Percentiles rank a stretch among this genome's conserved stretches.
Evolutionary conservation across 1,140 invertebrate genomes (phyloP).

Genomic region (Drosophila ananassae): DNA sequence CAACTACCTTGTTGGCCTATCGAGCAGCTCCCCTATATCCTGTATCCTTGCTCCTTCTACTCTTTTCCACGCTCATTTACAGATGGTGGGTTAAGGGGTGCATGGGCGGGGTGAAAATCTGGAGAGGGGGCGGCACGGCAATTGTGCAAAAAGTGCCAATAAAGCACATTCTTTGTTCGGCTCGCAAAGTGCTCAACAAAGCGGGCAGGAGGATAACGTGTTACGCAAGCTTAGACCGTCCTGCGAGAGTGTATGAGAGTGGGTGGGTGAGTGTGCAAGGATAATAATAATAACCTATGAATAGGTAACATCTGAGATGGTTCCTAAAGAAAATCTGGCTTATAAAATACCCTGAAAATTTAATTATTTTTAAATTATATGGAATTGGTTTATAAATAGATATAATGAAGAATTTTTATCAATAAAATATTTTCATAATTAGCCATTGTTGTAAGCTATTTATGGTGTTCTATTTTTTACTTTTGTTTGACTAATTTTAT

Average conservation of each 20-base stretch:
- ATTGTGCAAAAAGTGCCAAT: constrained; percentile 82
- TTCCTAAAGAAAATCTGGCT: background rate
- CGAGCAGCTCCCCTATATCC: constrained; percentile 18
- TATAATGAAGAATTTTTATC: no score
- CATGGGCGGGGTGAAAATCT: background rate
- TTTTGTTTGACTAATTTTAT: no score
- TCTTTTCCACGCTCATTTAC: constrained; percentile 73
- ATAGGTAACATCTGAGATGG: constrained; percentile 70
- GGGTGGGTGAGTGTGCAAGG: constrained; percentile 63
- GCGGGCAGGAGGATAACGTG: constrained; percentile 69
- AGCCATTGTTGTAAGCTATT: no score
- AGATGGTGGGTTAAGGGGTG: constrained; percentile 17
- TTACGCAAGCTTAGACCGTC: constrained; percentile 65
- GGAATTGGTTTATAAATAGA: no score
- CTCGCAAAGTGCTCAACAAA: constrained; percentile 80
- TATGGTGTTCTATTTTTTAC: no score
- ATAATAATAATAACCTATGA: constrained; percentile 83
- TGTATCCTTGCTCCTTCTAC: constrained; percentile 1
- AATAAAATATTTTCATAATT: background rate
- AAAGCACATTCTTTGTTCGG: constrained; percentile 82
- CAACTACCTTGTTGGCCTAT: constrained; percentile 66
- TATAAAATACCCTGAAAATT: constrained; percentile 13
- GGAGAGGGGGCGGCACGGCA: constrained; percentile 44
- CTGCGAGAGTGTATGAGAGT: background rate
- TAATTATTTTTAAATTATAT: background rate